phyloP scores from a whole-genome alignment of 92 coral and sea anemone species.

The Porites cylindrica region DNA sequence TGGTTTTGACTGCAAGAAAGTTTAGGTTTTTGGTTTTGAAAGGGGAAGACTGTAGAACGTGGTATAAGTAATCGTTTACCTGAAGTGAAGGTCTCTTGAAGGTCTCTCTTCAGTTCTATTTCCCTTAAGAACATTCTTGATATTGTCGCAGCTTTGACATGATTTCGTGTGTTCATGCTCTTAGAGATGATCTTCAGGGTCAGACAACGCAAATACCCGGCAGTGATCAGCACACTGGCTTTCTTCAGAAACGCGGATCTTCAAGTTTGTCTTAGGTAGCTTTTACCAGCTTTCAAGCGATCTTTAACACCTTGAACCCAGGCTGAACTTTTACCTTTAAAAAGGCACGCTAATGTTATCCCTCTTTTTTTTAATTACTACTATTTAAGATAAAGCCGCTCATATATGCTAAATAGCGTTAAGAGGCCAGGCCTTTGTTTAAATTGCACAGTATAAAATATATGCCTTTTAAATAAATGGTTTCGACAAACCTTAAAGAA shows the following conservation, averaged over 20 bases:
- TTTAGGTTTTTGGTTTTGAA: too few species aligned
- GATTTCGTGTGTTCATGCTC: not conserved
- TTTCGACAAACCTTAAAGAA: too few species aligned
- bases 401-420: too few species aligned
- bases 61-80: too few species aligned
- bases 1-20: too few species aligned
- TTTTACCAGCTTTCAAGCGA: conserved; percentile 26
- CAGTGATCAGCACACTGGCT: conserved; percentile 36
- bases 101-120: not conserved
- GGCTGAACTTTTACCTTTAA: conserved; percentile 15
- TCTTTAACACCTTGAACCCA: conserved; percentile 27
- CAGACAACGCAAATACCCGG: conserved; percentile 37
- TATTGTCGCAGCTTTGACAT: not conserved
- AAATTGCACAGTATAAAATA: too few species aligned
- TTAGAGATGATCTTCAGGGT: not conserved
- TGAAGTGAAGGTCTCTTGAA: too few species aligned
- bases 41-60: too few species aligned
- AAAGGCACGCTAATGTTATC: not conserved
- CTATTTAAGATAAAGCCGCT: too few species aligned
- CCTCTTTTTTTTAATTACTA: too few species aligned
- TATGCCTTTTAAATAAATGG: too few species aligned
- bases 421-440: too few species aligned
- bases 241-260: conserved; percentile 24
- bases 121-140: not conserved
- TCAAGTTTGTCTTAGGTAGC: conserved; percentile 32